These are phyloP conservation scores for Barnardius zonarius DNA, from an alignment of 2,113 vertebrate species.

Conservation along the genomic window DNA sequence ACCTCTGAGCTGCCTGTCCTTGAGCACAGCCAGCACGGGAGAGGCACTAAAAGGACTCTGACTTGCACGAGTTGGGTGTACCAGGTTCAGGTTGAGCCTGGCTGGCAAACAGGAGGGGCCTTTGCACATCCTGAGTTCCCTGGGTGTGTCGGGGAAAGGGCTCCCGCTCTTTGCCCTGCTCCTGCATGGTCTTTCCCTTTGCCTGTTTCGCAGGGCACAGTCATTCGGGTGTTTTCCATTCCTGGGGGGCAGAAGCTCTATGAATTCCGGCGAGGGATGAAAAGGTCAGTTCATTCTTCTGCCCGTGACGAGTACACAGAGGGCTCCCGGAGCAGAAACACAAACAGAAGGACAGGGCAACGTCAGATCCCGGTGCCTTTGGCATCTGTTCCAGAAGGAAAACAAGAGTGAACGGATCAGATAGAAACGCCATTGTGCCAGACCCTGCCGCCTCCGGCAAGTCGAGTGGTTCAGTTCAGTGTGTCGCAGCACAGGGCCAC, in stretches of 20 bases:
- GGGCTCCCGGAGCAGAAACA: background rate
- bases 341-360: slow-evolving; percentile 11
- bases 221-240: slow-evolving; percentile 91
- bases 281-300: slow-evolving; percentile 79
- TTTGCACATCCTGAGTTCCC: background rate
- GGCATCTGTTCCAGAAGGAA: slow-evolving; percentile 43
- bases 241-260: slow-evolving; percentile 90
- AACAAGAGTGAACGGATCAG: background rate
- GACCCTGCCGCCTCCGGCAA: background rate
- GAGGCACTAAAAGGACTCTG: background rate
- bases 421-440: slow-evolving; percentile 21
- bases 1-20: background rate
- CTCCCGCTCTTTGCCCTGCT: background rate
- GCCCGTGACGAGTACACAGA: background rate
- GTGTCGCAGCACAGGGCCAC: background rate
- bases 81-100: background rate
- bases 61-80: background rate
- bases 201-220: slow-evolving; percentile 84
- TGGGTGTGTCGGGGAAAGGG: slow-evolving; percentile 12
- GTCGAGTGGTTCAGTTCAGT: background rate
- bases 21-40: background rate
- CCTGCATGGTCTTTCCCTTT: background rate
- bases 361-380: slow-evolving; percentile 50
- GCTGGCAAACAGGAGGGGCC: background rate
- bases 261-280: slow-evolving; percentile 94